Conservation (phyloP, 2,797 vertebrate species). For the Poecile montanus region DNA sequence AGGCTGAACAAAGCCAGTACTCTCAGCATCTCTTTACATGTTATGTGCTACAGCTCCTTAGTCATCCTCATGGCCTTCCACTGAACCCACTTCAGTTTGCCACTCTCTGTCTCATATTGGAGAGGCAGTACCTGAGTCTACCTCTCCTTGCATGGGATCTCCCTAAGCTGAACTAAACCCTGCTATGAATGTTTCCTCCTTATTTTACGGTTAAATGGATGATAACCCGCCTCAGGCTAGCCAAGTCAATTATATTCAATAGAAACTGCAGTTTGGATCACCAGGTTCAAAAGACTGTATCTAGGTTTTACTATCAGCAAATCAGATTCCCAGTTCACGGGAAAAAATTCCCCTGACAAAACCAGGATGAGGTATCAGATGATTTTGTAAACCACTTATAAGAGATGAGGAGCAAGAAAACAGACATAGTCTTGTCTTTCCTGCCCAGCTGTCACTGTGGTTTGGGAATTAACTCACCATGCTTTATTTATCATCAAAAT, state of each 20-base stretch:
- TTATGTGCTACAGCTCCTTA: not conserved
- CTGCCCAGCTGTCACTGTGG: slow-evolving; percentile 19
- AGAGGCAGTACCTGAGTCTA: not conserved
- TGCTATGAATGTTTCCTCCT: not conserved
- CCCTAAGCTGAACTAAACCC: not conserved
- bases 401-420: not conserved
- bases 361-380: not conserved
- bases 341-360: not conserved
- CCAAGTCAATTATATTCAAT: not conserved
- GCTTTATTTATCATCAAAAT: slow-evolving; percentile 44
- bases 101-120: not conserved
- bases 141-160: not conserved
- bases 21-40: not conserved
- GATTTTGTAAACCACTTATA: not conserved
- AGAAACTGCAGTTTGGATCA: not conserved
- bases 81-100: not conserved
- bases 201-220: not conserved
- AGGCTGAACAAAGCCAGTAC: not conserved
- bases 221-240: not conserved
- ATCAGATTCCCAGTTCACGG: not conserved
- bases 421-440: not conserved
- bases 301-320: not conserved
- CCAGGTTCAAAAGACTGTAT: not conserved
- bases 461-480: slow-evolving; percentile 47
- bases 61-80: not conserved